Conservation (phyloP, 2,888 invertebrate genomes). For the Lasius platythorax region DNA sequence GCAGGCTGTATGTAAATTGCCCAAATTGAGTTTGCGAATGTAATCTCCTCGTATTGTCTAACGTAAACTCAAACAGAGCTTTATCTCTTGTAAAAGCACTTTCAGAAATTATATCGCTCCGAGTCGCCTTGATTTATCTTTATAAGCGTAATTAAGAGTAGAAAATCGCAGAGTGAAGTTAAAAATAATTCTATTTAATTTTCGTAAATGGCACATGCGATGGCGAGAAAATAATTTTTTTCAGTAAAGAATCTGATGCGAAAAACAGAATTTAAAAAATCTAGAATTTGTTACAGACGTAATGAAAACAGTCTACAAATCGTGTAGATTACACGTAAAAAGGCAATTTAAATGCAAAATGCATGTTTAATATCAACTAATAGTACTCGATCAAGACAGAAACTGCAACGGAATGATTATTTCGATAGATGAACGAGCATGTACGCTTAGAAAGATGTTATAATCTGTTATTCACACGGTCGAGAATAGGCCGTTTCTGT, state of each 20-base stretch:
- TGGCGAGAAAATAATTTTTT: neutral
- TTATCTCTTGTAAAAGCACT: slow-evolving; percentile 17
- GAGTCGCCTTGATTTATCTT: neutral
- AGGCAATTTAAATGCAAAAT: slow-evolving; percentile 39
- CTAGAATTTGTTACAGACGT: neutral
- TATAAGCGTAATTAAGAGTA: neutral
- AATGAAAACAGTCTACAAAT: neutral
- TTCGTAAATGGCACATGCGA: neutral
- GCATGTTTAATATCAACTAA: slow-evolving; percentile 12
- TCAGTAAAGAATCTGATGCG: neutral
- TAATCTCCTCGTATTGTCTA: slow-evolving; percentile 19
- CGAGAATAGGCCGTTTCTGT: slow-evolving; percentile 33
- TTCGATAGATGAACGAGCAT: slow-evolving; percentile 44
- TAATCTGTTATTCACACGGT: neutral
- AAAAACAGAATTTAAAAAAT: neutral
- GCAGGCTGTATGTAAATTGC: slow-evolving; percentile 2
- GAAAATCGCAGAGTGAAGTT: neutral
- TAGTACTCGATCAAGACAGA: neutral
- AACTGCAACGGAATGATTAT: slow-evolving; percentile 11
- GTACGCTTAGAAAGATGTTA: slow-evolving; percentile 31
- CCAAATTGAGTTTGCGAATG: slow-evolving; percentile 20
- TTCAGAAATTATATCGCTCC: slow-evolving; percentile 8
- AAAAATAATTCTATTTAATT: neutral
- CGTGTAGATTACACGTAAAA: neutral
- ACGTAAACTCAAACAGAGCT: slow-evolving; percentile 20